These are phyloP conservation scores for Bombus confusus DNA, from an alignment of 1,140 invertebrate genomes.

Conservation along the genomic window DNA sequence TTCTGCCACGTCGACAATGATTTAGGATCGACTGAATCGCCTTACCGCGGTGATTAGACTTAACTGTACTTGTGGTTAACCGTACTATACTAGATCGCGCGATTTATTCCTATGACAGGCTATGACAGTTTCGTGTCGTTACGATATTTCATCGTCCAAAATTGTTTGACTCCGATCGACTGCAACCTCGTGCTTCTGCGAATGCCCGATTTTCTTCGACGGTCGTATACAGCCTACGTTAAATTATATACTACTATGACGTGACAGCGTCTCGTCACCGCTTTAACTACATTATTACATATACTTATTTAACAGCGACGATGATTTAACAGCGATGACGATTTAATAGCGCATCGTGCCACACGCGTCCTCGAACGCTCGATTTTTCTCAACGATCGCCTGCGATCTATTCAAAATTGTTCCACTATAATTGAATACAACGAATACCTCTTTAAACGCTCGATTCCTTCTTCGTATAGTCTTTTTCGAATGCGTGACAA, in stretches of 20 bases:
- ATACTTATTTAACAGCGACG: too few species aligned
- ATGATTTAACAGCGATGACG: too few species aligned
- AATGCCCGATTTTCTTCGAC: background rate
- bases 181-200: background rate
- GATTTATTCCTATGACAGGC: background rate
- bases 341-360: too few species aligned
- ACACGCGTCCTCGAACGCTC: background rate
- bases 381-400: background rate
- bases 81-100: background rate
- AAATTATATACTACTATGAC: background rate
- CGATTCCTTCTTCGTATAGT: too few species aligned
- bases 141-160: background rate
- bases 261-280: too few species aligned
- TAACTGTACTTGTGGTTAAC: background rate
- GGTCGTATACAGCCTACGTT: too few species aligned
- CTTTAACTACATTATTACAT: too few species aligned
- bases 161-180: background rate
- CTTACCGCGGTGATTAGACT: background rate
- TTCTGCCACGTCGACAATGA: slow-evolving; percentile 56
- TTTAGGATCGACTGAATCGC: slow-evolving; percentile 51
- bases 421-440: too few species aligned
- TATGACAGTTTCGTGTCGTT: slow-evolving; percentile 4
- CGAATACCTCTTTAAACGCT: too few species aligned
- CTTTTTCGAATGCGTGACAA: too few species aligned
- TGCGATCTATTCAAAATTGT: too few species aligned